phyloP scores from a whole-genome alignment of 2,888 invertebrate species.

The Ceraclea dissimilis region DNA sequence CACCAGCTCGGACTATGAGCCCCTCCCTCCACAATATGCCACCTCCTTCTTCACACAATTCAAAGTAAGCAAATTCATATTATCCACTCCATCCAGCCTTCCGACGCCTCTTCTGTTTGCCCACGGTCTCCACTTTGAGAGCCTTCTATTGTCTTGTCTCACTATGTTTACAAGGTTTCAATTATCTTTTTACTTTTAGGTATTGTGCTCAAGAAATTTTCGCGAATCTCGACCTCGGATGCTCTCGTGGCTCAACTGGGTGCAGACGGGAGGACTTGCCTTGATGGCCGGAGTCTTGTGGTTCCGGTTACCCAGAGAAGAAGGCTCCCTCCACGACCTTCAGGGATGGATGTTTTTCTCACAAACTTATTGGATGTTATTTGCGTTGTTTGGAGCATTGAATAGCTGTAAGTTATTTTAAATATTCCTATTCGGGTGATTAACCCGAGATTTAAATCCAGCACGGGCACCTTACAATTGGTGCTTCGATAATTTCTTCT shows the following conservation, averaged over 20 bases:
- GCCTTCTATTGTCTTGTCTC: background rate
- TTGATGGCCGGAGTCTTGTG: constrained; percentile 68
- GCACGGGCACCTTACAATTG: too few species aligned
- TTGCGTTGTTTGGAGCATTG: constrained; percentile 69
- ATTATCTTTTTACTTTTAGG: constrained; percentile 35
- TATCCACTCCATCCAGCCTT: too few species aligned
- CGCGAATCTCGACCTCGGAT: constrained; percentile 67
- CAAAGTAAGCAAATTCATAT: constrained; percentile 44
- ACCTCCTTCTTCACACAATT: constrained; percentile 76
- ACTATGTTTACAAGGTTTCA: background rate
- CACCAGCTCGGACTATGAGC: constrained; percentile 50
- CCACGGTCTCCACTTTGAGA: too few species aligned
- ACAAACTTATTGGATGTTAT: constrained; percentile 76
- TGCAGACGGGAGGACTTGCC: constrained; percentile 66
- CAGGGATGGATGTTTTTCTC: constrained; percentile 83
- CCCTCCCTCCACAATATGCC: constrained; percentile 59
- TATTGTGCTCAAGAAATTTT: constrained; percentile 67
- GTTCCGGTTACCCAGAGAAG: constrained; percentile 69
- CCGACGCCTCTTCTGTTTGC: too few species aligned
- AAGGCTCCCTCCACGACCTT: constrained; percentile 67
- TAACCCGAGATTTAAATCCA: too few species aligned
- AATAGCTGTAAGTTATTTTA: constrained; percentile 60
- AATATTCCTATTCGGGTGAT: too few species aligned
- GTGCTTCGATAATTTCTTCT: too few species aligned
- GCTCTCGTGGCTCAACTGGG: constrained; percentile 69